Evolutionary conservation across 2,888 invertebrate species (phyloP), one percentile per base, ranked within the genome.

Genomic region (Heteromyza rotundicornis): DNA sequence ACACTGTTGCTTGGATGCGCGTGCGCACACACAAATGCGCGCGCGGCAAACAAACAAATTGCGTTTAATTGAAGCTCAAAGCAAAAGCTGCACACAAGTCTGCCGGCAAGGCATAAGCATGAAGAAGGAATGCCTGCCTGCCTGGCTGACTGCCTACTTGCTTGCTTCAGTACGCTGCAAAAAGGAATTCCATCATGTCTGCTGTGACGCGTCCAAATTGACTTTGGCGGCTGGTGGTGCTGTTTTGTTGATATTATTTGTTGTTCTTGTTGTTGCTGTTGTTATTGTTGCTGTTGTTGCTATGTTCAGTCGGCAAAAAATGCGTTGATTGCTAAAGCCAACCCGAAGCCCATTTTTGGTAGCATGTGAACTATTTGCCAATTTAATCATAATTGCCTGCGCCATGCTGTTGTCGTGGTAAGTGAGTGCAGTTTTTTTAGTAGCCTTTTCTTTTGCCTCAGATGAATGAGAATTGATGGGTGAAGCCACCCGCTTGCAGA

Each of bases 291-390:
- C 36, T n/a, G 3, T 40, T 3, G n/a, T 3, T n/a, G 40, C 10
- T 12, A 40, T 32, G 32, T n/a, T 24, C 16, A 40, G 51, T 55
- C 20, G 35, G 51, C 54, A 49, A 59, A 59, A 60, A 60, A 60
- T 62, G 52, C 52, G 63, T 57, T 58, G 57, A 63, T 59, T 62
- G 62, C 44, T 23, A 22, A 60, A 27, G 10, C 27, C 62, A 63
- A 62, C 55, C 59, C 57, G 57, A 63, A 60, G 53, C 36, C 70
- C 69, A 62, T 69, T 68, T 69, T 68, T 68, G 68, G 70, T 64
- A 64, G 69, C 68, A 68, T 71, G 69, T 68, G 70, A 68, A 71
- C 69, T 66, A 68, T 68, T 71, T 71, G 69, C 69, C 69, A 68
- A 68, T 69, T 69, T 70, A 67, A 64, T 67, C 65, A 68, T 70